Evolutionary conservation across 2,797 vertebrate species (phyloP), one percentile per base, ranked within the genome.

Genomic region (Epinephelus awoara): DNA sequence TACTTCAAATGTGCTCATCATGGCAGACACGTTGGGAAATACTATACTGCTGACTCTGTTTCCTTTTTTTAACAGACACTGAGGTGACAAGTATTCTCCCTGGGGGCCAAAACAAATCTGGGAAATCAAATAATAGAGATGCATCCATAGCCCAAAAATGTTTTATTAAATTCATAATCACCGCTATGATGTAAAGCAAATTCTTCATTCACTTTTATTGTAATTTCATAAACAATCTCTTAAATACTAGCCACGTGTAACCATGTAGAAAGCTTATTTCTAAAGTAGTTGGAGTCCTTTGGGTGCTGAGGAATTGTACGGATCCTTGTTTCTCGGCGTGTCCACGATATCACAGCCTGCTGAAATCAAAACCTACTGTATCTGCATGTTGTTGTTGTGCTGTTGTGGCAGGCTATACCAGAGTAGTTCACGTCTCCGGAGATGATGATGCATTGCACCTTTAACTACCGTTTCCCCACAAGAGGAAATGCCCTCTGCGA

Each of bases 161-260:
- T 85, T 92, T 92, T 92, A 93, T 92, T 92, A 84, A 90, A 92
- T 84, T 72, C 83, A 88, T 75, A 76, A 86, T 85, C 85, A 89
- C 54, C 62, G 72, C 76, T 80, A 75, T 77, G 71, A 75, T 67
- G 81, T 82, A 59, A 86, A 88, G 75, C 80, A 83, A 90, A 85
- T 63, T 54, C 42, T 57, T 59, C 17, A 29, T 72, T 89, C 79
- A 85, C 80, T 85, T 87, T 67, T 67, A 70, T 29, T 85, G 77
- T 79, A 73, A 69, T 89, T 88, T 86, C 54, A 89, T 90, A 92
- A 89, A 91, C 77, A 89, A 86, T 91, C 79, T 93, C 75, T 93
- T 93, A 89, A 93, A 93, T 93, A 93, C 76, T 79, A 86, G 80
- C 73, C 80, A 77, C 11, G 11, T 84, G 80, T 79, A 75, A 74